Evolutionary conservation across 2,888 invertebrate species (phyloP).

Genomic region (Sarcophaga subvicina): DNA sequence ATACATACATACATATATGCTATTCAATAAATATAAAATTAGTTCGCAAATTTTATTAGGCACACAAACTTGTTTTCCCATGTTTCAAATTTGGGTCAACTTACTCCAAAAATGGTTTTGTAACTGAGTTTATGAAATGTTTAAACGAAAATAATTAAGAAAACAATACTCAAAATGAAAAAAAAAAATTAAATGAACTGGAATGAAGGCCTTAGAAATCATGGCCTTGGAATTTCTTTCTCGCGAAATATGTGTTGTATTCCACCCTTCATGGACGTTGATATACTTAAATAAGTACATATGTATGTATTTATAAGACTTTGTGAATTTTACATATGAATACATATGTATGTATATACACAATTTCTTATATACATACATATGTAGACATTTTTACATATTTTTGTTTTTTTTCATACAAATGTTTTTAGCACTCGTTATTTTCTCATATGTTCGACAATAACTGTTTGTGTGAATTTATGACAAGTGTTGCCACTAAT

Average conservation of each 20-base stretch:
- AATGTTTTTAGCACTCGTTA: conserved; percentile 45
- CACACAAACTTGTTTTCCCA: no score
- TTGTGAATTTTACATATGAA: not conserved
- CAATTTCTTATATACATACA: not conserved
- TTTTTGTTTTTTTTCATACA: conserved; percentile 4
- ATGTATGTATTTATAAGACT: not conserved
- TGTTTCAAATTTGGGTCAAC: no score
- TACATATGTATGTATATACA: not conserved
- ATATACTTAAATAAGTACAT: not conserved
- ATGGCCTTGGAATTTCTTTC: no score
- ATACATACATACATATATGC: no score
- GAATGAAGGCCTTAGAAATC: no score
- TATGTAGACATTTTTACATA: not conserved
- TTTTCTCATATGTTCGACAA: conserved; percentile 24
- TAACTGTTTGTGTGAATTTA: conserved; percentile 21
- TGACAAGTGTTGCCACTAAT: conserved; percentile 41
- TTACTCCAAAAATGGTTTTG: no score
- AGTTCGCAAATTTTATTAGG: no score
- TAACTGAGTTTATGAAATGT: no score
- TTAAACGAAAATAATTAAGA: not conserved
- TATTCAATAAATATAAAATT: no score
- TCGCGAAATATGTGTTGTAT: no score
- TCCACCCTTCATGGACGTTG: no score
- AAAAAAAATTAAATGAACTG: not conserved
- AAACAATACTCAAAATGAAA: conserved; percentile 19